phyloP scores from a whole-genome alignment of 2,797 vertebrate genomes.

The Champsocephalus gunnari region DNA sequence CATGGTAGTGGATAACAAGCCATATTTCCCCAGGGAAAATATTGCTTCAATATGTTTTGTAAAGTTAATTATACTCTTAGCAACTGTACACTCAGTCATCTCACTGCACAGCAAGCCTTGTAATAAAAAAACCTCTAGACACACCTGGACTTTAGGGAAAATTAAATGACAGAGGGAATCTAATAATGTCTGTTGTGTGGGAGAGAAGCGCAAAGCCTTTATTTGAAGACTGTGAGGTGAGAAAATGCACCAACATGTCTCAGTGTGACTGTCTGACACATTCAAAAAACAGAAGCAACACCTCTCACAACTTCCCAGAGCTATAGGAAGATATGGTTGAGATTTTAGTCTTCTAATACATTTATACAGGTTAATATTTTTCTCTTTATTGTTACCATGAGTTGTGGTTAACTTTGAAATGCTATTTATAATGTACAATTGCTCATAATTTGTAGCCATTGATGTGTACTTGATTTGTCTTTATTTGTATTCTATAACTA shows the following conservation, averaged over 20 bases:
- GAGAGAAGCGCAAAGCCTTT: neutral
- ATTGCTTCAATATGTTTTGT: neutral
- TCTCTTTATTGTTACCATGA: neutral
- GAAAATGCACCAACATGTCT: slow-evolving; percentile 31
- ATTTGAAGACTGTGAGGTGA: slow-evolving; percentile 23
- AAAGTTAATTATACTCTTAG: neutral
- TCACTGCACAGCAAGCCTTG: neutral
- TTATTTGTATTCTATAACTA: too few relatives aligned
- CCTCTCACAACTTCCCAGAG: slow-evolving; percentile 11
- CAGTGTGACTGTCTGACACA: slow-evolving; percentile 32
- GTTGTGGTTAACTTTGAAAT: neutral
- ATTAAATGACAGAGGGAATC: slow-evolving; percentile 11
- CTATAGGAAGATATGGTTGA: neutral
- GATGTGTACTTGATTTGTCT: too few relatives aligned
- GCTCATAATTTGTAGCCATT: too few relatives aligned
- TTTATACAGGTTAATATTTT: neutral
- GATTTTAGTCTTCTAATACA: neutral
- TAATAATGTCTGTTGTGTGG: slow-evolving; percentile 31
- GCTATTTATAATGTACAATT: too few relatives aligned
- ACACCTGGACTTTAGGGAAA: slow-evolving; percentile 16
- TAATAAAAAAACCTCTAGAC: slow-evolving; percentile 18
- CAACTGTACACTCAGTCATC: neutral
- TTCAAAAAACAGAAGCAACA: slow-evolving; percentile 31
- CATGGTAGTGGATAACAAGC: slow-evolving; percentile 14
- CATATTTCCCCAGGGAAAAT: neutral